Base-by-base conservation (phyloP, 2,113 vertebrate genomes). In the Dasypus novemcinctus region DNA sequence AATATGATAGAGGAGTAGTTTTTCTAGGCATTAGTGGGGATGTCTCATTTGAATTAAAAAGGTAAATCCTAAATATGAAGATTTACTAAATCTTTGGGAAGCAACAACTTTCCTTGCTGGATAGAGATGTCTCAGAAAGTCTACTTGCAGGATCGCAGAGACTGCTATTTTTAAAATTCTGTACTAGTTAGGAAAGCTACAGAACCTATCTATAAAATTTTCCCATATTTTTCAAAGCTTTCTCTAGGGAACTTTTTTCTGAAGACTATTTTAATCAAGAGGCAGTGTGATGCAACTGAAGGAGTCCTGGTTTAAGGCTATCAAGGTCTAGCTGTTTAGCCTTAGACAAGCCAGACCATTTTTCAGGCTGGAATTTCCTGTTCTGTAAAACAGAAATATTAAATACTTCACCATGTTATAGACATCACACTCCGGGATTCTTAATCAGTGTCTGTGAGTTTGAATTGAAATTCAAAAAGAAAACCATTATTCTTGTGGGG, bases 121-220 rank as follows among this genome's bases (percentile, higher is more conserved):
- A 72, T 27, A 61, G 23, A 90, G 59, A 72, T 72, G 63, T 88
- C 46, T 96, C 91, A 78, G 69, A 89, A 92, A 92, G 59, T 74
- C 54, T 94, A 90, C 90, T 33, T 95, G 38, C 63, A 85, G 66
- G 66, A 74, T 25, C 27, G 36, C 14, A 6, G 64, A 87, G 57
- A 27, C 8, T 91, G 78, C 83, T 92, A 36, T 88, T 87, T 95
- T 96, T 75, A n/a, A 83, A 81, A 88, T 27, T 90, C 25, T 76
- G 4, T 87, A 15, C 71, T 93, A 61, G 78, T 82, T 72, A 95
- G 41, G 11, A 91, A 95, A 96, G 74, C 82, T 93, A 93, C 82
- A 95, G 89, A 82, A 81, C 68, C 54, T 81, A 81, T 78, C 64
- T 78, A 33, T 78, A 88, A 79, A 36, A 80, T 71, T 33, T 78